Percentiles rank a stretch among this genome's conserved stretches.
Evolutionary conservation across 2,888 invertebrate species (phyloP).

Genomic region (Melieria picta): DNA sequence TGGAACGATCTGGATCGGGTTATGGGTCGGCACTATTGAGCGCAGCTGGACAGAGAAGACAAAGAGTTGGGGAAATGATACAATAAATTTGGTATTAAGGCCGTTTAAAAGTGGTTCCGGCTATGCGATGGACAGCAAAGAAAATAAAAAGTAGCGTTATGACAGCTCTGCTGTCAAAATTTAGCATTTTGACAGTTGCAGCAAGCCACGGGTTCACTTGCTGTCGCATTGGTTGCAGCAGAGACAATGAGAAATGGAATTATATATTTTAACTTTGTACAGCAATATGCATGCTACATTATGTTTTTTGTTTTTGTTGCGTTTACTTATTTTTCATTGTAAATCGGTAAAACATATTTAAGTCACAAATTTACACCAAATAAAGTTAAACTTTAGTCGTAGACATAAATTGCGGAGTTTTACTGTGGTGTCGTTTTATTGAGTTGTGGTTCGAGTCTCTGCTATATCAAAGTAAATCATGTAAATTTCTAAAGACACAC

Average conservation of each 20-base stretch:
- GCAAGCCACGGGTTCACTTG: no score
- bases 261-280: no score
- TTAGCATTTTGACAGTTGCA: no score
- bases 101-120: background rate
- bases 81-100: background rate
- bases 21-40: conserved; percentile 67
- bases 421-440: no score
- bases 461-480: no score
- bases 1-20: conserved; percentile 84
- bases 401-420: no score
- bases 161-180: no score
- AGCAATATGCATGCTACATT: background rate
- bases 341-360: background rate
- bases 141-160: background rate
- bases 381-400: background rate
- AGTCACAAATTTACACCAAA: conserved; percentile 24
- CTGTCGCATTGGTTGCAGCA: no score
- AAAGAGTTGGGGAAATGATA: background rate
- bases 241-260: no score
- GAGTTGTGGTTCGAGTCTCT: no score
- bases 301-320: background rate
- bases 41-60: background rate
- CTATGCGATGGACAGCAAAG: background rate
- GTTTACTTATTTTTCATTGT: background rate
- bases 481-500: no score